Percentiles rank a stretch among this genome's conserved stretches.
Conservation (phyloP, 2,113 vertebrate genomes). For the Empidonax traillii region DNA sequence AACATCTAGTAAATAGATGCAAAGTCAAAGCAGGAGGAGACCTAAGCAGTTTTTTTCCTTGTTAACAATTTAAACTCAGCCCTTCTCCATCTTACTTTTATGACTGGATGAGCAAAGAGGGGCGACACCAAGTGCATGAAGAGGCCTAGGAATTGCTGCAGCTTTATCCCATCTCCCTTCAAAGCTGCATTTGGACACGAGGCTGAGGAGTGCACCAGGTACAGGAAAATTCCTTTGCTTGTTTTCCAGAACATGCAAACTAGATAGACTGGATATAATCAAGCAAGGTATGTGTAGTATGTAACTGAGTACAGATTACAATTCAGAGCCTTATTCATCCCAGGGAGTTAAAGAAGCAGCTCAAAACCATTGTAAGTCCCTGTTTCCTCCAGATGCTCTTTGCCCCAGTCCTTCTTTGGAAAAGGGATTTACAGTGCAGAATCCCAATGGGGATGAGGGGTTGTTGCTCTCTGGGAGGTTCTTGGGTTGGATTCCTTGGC, state of each 20-base stretch:
- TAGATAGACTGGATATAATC: not conserved
- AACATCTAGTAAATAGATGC: not conserved
- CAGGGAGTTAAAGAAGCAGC: not conserved
- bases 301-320: not conserved
- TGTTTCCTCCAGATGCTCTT: not conserved
- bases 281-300: not conserved
- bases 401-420: not conserved
- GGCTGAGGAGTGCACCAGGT: not conserved
- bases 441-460: not conserved
- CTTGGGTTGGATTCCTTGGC: not conserved
- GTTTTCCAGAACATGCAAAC: not conserved
- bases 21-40: not conserved
- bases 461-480: no score
- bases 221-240: not conserved
- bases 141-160: not conserved
- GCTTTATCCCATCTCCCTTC: not conserved
- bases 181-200: not conserved
- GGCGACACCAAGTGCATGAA: fast-evolving
- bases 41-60: not conserved
- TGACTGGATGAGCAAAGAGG: not conserved
- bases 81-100: not conserved
- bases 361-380: not conserved
- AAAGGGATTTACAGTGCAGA: not conserved
- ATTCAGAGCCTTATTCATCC: not conserved
- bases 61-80: not conserved